These are phyloP conservation scores for Pseudorectes ferrugineus DNA, from an alignment of 2,113 vertebrate genomes.

Conservation along the genomic window DNA sequence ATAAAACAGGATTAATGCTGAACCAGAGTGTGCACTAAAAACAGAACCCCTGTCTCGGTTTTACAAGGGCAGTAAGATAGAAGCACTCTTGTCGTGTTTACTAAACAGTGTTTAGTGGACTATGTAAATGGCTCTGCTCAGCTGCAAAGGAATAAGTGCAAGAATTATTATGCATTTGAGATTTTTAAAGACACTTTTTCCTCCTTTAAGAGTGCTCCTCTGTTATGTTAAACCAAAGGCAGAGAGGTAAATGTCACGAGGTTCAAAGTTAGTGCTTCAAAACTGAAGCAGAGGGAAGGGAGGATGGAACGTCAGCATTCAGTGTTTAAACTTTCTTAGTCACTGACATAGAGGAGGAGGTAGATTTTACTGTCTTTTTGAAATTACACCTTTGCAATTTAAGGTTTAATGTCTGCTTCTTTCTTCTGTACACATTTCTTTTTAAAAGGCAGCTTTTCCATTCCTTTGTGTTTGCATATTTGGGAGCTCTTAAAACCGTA, in stretches of 20 bases:
- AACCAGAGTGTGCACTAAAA: slow-evolving; percentile 77
- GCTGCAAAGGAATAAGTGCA: slow-evolving; percentile 17
- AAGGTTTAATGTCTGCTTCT: background rate
- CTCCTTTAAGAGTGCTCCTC: background rate
- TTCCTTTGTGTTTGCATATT: background rate
- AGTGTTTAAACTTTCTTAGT: background rate
- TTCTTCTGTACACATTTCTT: background rate
- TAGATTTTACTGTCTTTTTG: background rate
- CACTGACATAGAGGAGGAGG: background rate
- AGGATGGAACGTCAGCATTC: background rate
- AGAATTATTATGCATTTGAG: background rate
- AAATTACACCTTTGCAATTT: background rate
- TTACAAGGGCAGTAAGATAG: slow-evolving; percentile 57
- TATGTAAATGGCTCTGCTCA: slow-evolving; percentile 53
- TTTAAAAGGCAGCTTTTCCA: background rate
- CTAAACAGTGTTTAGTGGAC: slow-evolving; percentile 72
- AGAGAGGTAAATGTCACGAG: background rate
- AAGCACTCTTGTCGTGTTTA: slow-evolving; percentile 65
- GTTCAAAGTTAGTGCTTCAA: background rate
- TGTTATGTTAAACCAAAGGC: background rate
- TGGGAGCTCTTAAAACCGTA: background rate
- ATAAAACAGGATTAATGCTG: slow-evolving; percentile 80
- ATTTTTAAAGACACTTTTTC: background rate
- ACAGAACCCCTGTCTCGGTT: slow-evolving; percentile 74
- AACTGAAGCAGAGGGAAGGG: background rate